Evolutionary conservation across 2,888 invertebrate genomes (phyloP).

Genomic region (Anorthoa munda): DNA sequence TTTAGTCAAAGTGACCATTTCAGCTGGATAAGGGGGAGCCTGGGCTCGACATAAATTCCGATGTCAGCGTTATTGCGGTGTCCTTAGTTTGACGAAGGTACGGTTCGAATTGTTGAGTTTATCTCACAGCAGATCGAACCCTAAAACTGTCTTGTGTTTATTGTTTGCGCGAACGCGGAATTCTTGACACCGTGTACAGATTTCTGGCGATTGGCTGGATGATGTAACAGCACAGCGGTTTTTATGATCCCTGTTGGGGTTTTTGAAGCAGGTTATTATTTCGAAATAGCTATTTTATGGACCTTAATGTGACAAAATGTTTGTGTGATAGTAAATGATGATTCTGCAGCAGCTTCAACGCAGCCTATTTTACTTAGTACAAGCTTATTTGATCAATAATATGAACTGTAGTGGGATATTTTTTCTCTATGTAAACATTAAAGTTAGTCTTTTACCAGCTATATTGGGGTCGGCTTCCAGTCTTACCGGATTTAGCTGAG

Average conservation of each 20-base stretch:
- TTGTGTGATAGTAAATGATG: no score
- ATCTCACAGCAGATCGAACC: constrained; percentile 81
- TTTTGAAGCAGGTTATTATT: not conserved
- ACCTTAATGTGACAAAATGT: no score
- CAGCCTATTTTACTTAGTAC: no score
- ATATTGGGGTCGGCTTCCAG: no score
- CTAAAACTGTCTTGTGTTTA: constrained; percentile 75
- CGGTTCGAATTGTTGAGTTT: constrained; percentile 81
- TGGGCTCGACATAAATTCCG: constrained; percentile 87
- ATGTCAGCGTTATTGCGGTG: constrained; percentile 84
- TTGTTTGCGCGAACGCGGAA: constrained; percentile 76
- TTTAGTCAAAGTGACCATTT: constrained; percentile 84
- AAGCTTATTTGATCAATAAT: no score
- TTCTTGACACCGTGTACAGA: constrained; percentile 67
- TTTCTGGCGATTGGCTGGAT: constrained; percentile 64
- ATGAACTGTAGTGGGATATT: no score
- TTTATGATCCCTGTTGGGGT: not conserved
- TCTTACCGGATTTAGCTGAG: no score
- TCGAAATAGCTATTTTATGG: no score
- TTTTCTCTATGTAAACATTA: no score
- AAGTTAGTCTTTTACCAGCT: no score
- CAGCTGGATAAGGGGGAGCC: constrained; percentile 77
- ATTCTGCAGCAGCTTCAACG: no score
- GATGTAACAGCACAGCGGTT: constrained; percentile 62
- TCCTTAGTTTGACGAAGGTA: constrained; percentile 88